Evolutionary conservation across 2,113 vertebrate species (phyloP), one percentile per base, ranked within the genome.

Genomic region (Scophthalmus maximus): DNA sequence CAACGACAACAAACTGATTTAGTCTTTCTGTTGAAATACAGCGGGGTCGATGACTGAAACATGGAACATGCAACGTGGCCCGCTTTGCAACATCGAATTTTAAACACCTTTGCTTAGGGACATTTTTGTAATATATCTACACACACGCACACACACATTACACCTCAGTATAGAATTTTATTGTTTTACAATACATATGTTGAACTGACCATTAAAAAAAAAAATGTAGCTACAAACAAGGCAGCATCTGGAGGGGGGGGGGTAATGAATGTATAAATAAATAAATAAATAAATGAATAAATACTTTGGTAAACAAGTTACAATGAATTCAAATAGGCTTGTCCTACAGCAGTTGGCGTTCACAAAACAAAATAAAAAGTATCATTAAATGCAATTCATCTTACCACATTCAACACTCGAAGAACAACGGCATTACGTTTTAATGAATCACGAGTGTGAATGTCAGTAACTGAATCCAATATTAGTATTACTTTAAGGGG

Each of bases 191-290:
- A 74, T 87, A 84, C 78, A 91, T 78, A 83, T 73, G 53, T 75
- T 80, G 23, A 85, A 91, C 75, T 84, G 79, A 86, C 67, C 81
- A 90, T 86, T 86, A 91, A 87, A 86, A 86, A 85, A 89, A 50
- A 91, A 81, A 81, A 80, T 75, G n/a, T 23, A 79, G 66, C 79
- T 85, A 93, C 90, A 92, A 91, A 91, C 70, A 91, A 89, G 92
- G 89, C 85, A 87, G 78, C 78, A 84, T 84, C 58, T 66, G 36
- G 82, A 84, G 76, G 65, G 76, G 49, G 66, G 60, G 69, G 18
- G 11, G 4, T 2, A 22, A 78, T 64, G 18, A 78, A 66, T 55
- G 68, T 81, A 87, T 66, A 38, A 79, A 86, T 79, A 49, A 82
- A 89, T 78, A 69, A 87, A 86, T 78, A 47, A 77, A 89, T 80